These are phyloP conservation scores for Camarhynchus parvulus DNA, from an alignment of 2,113 vertebrate genomes.

Conservation along the genomic window DNA sequence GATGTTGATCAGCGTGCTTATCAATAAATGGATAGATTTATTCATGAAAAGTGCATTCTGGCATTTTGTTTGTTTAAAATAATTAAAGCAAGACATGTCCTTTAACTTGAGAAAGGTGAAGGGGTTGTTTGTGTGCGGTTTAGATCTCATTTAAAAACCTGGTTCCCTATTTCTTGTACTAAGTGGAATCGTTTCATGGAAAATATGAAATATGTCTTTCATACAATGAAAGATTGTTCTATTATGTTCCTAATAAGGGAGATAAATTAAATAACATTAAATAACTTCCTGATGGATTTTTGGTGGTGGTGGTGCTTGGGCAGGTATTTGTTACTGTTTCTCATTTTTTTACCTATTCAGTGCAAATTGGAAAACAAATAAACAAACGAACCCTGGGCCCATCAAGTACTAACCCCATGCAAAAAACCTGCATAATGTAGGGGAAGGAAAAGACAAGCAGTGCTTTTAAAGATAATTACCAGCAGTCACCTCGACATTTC, in stretches of 20 bases:
- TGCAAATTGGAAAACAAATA: background rate
- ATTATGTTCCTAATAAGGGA: background rate
- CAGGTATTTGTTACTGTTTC: background rate
- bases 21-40: slow-evolving; percentile 47
- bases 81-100: background rate
- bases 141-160: background rate
- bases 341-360: background rate
- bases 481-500: background rate
- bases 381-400: background rate
- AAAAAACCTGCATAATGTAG: background rate
- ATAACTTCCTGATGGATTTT: background rate
- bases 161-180: background rate
- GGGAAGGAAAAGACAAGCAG: background rate
- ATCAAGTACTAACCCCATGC: background rate
- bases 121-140: background rate
- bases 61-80: slow-evolving; percentile 50
- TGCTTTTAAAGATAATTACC: slow-evolving; percentile 25
- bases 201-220: background rate
- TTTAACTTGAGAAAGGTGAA: background rate
- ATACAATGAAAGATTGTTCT: background rate
- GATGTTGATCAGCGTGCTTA: slow-evolving; percentile 20
- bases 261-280: background rate
- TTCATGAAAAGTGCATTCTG: slow-evolving; percentile 42
- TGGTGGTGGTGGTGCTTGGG: background rate
- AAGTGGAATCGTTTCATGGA: background rate